Conservation (phyloP, 2,888 invertebrate species). For the Timandra comae region DNA sequence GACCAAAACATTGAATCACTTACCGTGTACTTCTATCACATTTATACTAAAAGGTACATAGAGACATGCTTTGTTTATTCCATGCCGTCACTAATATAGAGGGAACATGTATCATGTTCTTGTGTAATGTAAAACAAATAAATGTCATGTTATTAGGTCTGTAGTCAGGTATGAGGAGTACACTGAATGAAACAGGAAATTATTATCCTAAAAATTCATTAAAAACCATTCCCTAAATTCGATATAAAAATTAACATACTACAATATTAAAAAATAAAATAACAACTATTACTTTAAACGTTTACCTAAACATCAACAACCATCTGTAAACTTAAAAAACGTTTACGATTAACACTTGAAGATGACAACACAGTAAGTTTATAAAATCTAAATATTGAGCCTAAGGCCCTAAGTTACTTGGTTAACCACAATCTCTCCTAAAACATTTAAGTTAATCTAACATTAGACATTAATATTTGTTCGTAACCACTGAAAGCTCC, state of each 20-base stretch:
- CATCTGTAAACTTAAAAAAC: constrained; percentile 69
- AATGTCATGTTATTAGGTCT: constrained; percentile 50
- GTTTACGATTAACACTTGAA: constrained; percentile 51
- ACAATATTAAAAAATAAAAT: constrained; percentile 29
- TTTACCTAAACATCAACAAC: constrained; percentile 73
- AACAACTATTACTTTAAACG: constrained; percentile 52
- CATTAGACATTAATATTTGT: constrained; percentile 27
- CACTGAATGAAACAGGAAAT: constrained; percentile 39
- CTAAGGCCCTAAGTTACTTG: constrained; percentile 59
- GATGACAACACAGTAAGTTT: constrained; percentile 46
- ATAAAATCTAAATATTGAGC: constrained; percentile 46
- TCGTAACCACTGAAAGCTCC: constrained; percentile 47
- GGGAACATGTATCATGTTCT: constrained; percentile 26
- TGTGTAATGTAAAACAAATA: constrained; percentile 17
- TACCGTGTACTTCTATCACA: constrained; percentile 31
- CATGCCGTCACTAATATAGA: constrained; percentile 36
- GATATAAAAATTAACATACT: constrained; percentile 27
- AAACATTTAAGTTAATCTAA: constrained; percentile 31
- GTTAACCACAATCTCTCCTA: constrained; percentile 46
- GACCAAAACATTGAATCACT: constrained; percentile 32
- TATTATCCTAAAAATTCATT: constrained; percentile 29
- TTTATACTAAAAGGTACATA: constrained; percentile 10
- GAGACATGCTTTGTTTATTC: constrained; percentile 24
- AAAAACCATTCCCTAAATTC: constrained; percentile 50
- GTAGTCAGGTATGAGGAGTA: constrained; percentile 47